phyloP scores from a whole-genome alignment of 2,888 invertebrate species.

The Nemotelus nigrinus region DNA sequence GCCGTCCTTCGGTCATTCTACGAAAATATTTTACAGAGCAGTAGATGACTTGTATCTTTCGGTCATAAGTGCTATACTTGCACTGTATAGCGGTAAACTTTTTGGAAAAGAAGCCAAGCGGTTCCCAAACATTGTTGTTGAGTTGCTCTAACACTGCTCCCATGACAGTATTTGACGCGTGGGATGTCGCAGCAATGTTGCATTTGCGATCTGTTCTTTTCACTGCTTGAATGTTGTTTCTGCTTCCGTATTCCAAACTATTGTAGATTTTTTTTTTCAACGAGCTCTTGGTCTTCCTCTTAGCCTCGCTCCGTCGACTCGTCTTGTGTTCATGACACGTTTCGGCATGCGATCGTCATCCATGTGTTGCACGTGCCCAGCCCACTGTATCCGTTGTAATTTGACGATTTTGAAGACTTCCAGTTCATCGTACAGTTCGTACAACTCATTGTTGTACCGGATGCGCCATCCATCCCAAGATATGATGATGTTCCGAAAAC shows the following conservation, averaged over 20 bases:
- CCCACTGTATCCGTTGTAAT: no score
- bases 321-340: no score
- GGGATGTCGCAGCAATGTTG: neutral
- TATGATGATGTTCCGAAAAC: neutral
- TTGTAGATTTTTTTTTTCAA: neutral
- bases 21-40: neutral
- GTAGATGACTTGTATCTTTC: neutral
- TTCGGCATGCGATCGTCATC: no score
- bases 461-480: neutral
- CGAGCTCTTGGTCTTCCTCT: no score
- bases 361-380: no score
- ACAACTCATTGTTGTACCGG: no score
- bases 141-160: neutral
- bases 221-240: neutral
- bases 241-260: constrained; percentile 3
- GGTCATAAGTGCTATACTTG: neutral
- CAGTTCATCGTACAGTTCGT: no score
- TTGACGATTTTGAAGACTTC: no score
- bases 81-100: neutral
- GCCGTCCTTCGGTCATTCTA: neutral
- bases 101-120: constrained; percentile 13
- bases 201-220: neutral
- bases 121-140: neutral
- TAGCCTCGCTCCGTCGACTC: no score
- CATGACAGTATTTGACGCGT: constrained; percentile 11